These are phyloP conservation scores for Procambarus clarkii DNA, from an alignment of 1,140 invertebrate genomes.

Conservation along the genomic window DNA sequence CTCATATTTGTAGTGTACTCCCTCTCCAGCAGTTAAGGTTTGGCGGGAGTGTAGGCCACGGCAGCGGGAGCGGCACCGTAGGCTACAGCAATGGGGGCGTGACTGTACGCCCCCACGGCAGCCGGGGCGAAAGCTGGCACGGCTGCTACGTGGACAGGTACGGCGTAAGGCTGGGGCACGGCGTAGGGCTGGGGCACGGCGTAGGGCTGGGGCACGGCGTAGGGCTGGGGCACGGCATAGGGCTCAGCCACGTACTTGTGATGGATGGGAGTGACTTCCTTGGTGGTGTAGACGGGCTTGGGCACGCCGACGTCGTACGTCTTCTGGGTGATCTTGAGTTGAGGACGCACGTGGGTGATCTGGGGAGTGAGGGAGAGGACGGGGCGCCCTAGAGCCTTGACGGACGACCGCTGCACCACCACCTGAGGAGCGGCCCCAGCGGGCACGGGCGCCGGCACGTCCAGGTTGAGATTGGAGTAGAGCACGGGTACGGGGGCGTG, in stretches of 20 bases:
- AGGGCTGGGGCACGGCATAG: slow-evolving; percentile 62
- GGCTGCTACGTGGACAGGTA: slow-evolving; percentile 48
- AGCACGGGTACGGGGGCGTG: slow-evolving; percentile 8
- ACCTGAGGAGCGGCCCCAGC: slow-evolving; percentile 34
- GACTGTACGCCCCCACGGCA: background rate
- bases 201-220: slow-evolving; percentile 67
- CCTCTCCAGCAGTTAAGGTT: background rate
- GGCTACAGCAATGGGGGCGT: background rate
- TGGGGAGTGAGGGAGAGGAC: slow-evolving; percentile 52
- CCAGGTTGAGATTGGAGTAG: slow-evolving; percentile 48
- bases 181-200: slow-evolving; percentile 47
- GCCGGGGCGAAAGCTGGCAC: background rate
- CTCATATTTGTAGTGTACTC: background rate
- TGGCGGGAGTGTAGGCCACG: background rate
- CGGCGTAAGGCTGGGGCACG: slow-evolving; percentile 20
- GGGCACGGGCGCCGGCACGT: slow-evolving; percentile 47
- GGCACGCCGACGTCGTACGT: slow-evolving; percentile 64
- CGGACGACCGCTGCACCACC: slow-evolving; percentile 32
- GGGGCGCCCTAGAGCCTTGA: slow-evolving; percentile 43
- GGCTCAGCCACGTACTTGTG: slow-evolving; percentile 69
- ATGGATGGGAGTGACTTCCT: slow-evolving; percentile 65
- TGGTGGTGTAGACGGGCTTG: slow-evolving; percentile 66
- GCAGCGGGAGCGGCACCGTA: background rate
- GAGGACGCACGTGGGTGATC: slow-evolving; percentile 66
- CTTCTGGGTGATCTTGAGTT: slow-evolving; percentile 62